These are phyloP conservation scores for Vidua chalybeata DNA, from an alignment of 2,113 vertebrate genomes.

Conservation along the genomic window DNA sequence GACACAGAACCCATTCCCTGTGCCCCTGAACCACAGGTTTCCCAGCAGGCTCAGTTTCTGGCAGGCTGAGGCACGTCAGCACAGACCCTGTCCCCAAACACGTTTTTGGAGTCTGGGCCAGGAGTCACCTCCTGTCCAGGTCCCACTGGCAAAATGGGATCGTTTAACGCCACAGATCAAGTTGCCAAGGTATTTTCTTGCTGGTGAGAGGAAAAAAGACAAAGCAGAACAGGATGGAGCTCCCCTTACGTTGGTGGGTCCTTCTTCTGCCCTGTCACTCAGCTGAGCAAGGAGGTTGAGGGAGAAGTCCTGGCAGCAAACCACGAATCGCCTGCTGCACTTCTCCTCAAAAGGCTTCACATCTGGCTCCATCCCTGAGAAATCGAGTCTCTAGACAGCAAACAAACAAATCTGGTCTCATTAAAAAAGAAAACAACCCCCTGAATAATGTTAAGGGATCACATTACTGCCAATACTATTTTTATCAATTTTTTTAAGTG, in stretches of 20 bases:
- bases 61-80: not conserved
- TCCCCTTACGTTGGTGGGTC: constrained; percentile 86
- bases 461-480: not conserved
- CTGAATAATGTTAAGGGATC: not conserved
- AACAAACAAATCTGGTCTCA: not conserved
- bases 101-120: not conserved
- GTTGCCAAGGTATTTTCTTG: not conserved
- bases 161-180: not conserved
- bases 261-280: constrained; percentile 80
- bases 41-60: not conserved
- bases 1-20: not conserved
- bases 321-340: constrained; percentile 85
- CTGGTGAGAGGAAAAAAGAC: not conserved
- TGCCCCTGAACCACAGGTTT: not conserved
- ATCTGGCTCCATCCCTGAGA: constrained; percentile 94
- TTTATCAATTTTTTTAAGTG: not conserved
- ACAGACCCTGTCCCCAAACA: not conserved
- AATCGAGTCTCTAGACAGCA: constrained; percentile 87
- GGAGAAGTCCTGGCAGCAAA: constrained; percentile 90
- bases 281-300: constrained; percentile 91
- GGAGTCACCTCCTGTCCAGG: accelerated
- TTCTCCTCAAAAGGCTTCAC: constrained; percentile 96
- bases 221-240: not conserved
- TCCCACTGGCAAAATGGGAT: not conserved
- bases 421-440: not conserved